phyloP scores from a whole-genome alignment of 2,888 invertebrate genomes.

The Ectobius pallidus region DNA sequence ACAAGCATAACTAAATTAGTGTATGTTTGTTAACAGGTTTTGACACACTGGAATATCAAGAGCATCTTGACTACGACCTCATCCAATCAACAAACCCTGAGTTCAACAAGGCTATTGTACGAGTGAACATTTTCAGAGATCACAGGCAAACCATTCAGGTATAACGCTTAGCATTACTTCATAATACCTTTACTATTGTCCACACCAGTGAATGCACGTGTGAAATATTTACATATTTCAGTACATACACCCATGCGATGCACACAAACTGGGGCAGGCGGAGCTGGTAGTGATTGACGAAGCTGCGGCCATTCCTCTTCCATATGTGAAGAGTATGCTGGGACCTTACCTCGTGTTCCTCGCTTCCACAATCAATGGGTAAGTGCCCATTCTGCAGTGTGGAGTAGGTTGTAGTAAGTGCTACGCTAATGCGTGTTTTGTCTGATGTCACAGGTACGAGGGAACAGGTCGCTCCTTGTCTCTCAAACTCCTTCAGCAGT shows the following conservation, averaged over 20 bases:
- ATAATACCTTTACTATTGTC: too few relatives aligned
- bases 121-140: conserved; percentile 88
- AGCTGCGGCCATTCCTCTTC: conserved; percentile 97
- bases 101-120: conserved; percentile 93
- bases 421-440: background rate
- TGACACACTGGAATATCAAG: conserved; percentile 92
- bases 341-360: conserved; percentile 93
- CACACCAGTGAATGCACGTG: too few relatives aligned
- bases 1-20: too few relatives aligned
- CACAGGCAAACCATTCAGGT: conserved; percentile 94
- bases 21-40: too few relatives aligned
- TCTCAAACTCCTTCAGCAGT: conserved; percentile 89
- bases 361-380: conserved; percentile 95
- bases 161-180: conserved; percentile 43
- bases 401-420: too few relatives aligned
- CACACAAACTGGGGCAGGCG: conserved; percentile 86
- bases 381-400: too few relatives aligned
- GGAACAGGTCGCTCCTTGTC: conserved; percentile 97
- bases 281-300: conserved; percentile 97
- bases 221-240: conserved; percentile 56
- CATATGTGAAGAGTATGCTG: conserved; percentile 86
- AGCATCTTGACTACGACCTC: conserved; percentile 94
- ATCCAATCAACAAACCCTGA: conserved; percentile 95
- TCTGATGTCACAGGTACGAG: conserved; percentile 70
- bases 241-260: conserved; percentile 95